Evolutionary conservation across 2,888 invertebrate genomes (phyloP).

Genomic region (Meganola albula): DNA sequence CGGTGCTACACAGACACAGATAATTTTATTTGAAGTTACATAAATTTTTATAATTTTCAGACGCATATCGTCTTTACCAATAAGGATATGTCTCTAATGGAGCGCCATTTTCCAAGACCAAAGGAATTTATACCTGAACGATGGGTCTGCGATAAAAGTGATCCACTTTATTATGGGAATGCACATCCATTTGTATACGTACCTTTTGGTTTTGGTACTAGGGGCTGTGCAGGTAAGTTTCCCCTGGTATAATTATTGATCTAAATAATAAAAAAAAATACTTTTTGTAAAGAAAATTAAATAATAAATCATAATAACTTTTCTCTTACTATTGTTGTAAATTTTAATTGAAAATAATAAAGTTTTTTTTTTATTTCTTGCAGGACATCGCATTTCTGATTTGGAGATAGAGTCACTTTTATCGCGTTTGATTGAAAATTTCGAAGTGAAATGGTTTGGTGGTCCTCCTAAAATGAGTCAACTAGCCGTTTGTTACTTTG

Average conservation of each 20-base stretch:
- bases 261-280: too few relatives aligned
- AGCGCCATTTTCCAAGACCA: slow-evolving; percentile 80
- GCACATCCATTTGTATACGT: slow-evolving; percentile 79
- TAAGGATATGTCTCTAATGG: slow-evolving; percentile 79
- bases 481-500: slow-evolving; percentile 44
- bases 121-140: slow-evolving; percentile 84
- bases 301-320: too few relatives aligned
- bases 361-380: slow-evolving; percentile 1
- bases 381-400: slow-evolving; percentile 80
- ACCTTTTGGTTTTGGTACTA: slow-evolving; percentile 82
- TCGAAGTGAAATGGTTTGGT: slow-evolving; percentile 47
- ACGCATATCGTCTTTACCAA: slow-evolving; percentile 53
- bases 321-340: too few relatives aligned
- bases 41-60: slow-evolving; percentile 33
- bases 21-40: too few relatives aligned
- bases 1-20: too few relatives aligned
- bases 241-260: too few relatives aligned
- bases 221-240: slow-evolving; percentile 80
- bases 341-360: too few relatives aligned
- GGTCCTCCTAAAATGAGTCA: slow-evolving; percentile 37
- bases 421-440: slow-evolving; percentile 45
- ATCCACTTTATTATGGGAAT: slow-evolving; percentile 57
- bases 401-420: slow-evolving; percentile 73
- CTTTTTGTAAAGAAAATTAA: too few relatives aligned
- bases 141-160: slow-evolving; percentile 75